Evolutionary conservation across 2,888 invertebrate genomes (phyloP), one percentile per base, ranked within the genome.

Genomic region (Chamaedrilus cognettii): DNA sequence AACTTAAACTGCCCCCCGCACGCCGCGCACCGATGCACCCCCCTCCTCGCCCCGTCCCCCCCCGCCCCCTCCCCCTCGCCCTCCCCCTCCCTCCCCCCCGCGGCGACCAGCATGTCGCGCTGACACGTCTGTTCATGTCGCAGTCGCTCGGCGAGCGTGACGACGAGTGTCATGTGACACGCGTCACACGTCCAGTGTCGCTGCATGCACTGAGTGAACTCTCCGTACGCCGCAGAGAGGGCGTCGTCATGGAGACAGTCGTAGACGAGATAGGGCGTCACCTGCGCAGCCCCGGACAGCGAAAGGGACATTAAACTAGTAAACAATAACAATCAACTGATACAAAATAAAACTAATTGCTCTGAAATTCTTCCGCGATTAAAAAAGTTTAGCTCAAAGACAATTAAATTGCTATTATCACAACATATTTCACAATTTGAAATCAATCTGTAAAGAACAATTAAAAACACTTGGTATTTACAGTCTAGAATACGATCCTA

Each of bases 151-250:
- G 51, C 30, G 4, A 60, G 30, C 5, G 49, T 58, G 51, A 60
- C 57, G 33, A 51, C 32, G 30, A 89, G 84, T n/a, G 86, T 83
- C 26, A 87, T 76, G 11, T 87, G 85, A 80, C 96, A 96, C 64
- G 87, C 86, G 0, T 87, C 85, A 80, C 96, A 96, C 0, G 86
- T 86, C 90, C 92, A 94, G 1, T 89, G 87, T 2, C 88, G 86
- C 71, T 87, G 87, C 69, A 85, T 83, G 66, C 89, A 87, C 77
- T 72, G 65, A 7, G 66, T 58, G 34, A 33, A 66, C 30, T 63
- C 66, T 19, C 52, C 59, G 59, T 32, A 56, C 19, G 50, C 28
- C 7, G 56, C 30, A 30, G 42, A 51, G 31, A 34, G 19, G 0
- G 57, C 67, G 34, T 67, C 67, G 28, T 67, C 63, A 33, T 62